Evolutionary conservation across 2,113 vertebrate species (phyloP).

Genomic region (Genyomyrus donnyi): DNA sequence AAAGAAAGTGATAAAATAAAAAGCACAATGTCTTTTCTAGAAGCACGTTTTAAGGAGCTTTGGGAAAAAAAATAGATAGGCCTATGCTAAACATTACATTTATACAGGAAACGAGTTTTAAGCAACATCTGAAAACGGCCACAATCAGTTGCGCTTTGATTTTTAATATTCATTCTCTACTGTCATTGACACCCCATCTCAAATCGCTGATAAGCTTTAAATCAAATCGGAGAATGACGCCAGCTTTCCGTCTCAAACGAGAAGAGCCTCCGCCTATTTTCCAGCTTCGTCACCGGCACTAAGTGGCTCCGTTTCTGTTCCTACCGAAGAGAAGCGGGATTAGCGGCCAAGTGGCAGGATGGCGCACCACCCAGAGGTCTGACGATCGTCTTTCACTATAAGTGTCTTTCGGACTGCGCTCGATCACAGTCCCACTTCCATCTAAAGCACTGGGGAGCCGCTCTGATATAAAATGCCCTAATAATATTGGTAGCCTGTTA

Average conservation of each 20-base stretch:
- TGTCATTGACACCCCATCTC: background rate
- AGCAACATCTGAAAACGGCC: background rate
- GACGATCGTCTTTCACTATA: background rate
- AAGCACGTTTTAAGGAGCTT: background rate
- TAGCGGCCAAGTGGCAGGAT: background rate
- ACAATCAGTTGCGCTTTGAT: background rate
- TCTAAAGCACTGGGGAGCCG: background rate
- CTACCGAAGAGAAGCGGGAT: background rate
- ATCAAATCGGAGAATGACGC: background rate
- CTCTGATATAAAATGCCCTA: background rate
- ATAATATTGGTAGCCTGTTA: background rate
- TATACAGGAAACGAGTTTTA: background rate
- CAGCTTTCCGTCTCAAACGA: background rate
- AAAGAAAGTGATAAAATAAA: background rate
- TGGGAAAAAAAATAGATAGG: background rate
- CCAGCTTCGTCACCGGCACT: background rate
- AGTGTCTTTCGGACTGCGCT: background rate
- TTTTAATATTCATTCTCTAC: background rate
- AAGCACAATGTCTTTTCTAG: background rate
- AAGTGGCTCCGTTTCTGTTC: background rate
- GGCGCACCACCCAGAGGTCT: background rate
- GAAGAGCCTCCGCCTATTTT: background rate
- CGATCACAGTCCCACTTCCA: background rate
- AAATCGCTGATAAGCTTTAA: background rate
- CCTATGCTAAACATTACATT: background rate